These are phyloP conservation scores for Nephrotoma flavescens DNA, from an alignment of 2,888 invertebrate species.

Conservation along the genomic window DNA sequence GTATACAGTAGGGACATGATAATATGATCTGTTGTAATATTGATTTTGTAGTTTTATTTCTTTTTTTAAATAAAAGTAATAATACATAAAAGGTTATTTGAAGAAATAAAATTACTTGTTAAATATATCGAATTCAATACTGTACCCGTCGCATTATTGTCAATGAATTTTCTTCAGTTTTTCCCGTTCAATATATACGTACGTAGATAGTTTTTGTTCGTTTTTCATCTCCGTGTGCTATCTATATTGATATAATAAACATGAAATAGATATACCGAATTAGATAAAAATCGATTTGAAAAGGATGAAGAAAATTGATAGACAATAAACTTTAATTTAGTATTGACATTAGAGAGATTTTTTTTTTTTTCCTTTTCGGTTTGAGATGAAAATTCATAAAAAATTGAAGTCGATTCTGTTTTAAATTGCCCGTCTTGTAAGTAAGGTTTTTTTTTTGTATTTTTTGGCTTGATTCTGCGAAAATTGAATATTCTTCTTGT, in stretches of 20 bases:
- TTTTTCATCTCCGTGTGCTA: background rate
- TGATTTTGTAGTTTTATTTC: background rate
- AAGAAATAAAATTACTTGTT: background rate
- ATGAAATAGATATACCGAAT: background rate
- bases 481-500: background rate
- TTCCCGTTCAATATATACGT: background rate
- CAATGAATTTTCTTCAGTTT: background rate
- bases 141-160: background rate
- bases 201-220: background rate
- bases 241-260: background rate
- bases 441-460: background rate
- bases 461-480: background rate
- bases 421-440: no score
- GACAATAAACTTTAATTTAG: background rate
- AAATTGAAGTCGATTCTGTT: background rate
- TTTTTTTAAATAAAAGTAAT: background rate
- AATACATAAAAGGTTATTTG: background rate
- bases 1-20: background rate
- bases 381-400: background rate
- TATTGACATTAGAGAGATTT: background rate
- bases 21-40: background rate
- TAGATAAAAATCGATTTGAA: background rate
- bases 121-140: background rate
- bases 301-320: background rate
- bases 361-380: background rate